A percentile compares a stretch with the other conserved stretches of the same genome.
Conservation (phyloP, 2,797 vertebrate species). For the Sphaeramia orbicularis region DNA sequence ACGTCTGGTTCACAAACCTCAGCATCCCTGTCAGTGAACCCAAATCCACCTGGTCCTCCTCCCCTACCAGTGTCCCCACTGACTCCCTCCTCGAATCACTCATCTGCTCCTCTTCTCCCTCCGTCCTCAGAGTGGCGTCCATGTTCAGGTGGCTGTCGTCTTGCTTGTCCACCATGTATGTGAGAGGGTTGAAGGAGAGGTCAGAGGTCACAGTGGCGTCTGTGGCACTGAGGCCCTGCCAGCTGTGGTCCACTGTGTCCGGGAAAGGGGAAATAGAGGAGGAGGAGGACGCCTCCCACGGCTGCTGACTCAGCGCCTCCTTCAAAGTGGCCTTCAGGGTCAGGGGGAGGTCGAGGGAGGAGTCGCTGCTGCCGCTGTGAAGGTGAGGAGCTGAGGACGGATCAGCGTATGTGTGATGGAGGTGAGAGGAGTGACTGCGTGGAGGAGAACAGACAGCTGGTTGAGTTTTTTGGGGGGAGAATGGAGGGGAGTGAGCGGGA, state of each 20-base stretch:
- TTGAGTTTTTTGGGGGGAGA: constrained; percentile 33
- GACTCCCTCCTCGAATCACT: constrained; percentile 50
- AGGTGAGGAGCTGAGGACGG: constrained; percentile 4
- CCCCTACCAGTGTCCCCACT: constrained; percentile 33
- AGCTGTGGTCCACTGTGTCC: constrained; percentile 57
- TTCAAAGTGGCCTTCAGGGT: constrained; percentile 74
- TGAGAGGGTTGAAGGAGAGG: constrained; percentile 88
- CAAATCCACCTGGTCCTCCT: constrained; percentile 60
- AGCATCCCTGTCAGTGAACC: constrained; percentile 82
- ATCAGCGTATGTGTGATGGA: no score
- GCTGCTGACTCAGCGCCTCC: constrained; percentile 66
- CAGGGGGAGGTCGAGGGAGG: constrained; percentile 82
- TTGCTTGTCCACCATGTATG: constrained; percentile 78
- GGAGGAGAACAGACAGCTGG: neutral
- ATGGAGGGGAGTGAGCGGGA: constrained; percentile 16
- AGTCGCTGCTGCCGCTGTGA: constrained; percentile 62
- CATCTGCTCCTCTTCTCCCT: neutral
- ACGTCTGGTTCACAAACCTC: constrained; percentile 82
- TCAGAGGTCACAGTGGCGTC: constrained; percentile 73
- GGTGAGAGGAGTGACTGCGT: neutral
- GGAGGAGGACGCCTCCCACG: constrained; percentile 52
- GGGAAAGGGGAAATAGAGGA: constrained; percentile 43
- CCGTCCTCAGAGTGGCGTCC: constrained; percentile 27
- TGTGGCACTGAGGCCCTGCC: constrained; percentile 67
- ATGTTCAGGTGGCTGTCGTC: neutral